A percentile compares a stretch with the other conserved stretches of the same genome.
Evolutionary conservation across 1,140 invertebrate species (phyloP).

Genomic region (Drosophila burlai): DNA sequence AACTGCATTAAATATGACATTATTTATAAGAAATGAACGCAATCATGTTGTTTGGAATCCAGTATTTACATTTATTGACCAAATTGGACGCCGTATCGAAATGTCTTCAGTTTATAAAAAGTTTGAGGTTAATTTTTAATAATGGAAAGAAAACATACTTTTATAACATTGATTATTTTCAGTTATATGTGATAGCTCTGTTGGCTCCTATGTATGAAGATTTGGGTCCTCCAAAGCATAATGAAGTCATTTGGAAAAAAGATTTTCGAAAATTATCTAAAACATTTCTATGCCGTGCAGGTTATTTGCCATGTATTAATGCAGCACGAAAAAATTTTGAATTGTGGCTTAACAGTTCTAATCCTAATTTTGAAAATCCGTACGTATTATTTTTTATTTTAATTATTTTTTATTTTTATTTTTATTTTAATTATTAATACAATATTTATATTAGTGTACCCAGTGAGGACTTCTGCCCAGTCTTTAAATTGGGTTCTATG

Average conservation of each 20-base stretch:
- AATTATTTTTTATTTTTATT: no score
- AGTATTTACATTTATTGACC: slow-evolving; percentile 92
- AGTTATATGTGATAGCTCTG: slow-evolving; percentile 89
- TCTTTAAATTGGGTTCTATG: slow-evolving; percentile 91
- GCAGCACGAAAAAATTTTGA: slow-evolving; percentile 89
- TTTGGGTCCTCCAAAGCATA: slow-evolving; percentile 86
- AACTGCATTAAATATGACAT: slow-evolving; percentile 90
- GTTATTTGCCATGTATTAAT: slow-evolving; percentile 90
- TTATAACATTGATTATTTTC: slow-evolving; percentile 22
- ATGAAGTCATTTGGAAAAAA: slow-evolving; percentile 87
- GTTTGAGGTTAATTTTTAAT: slow-evolving; percentile 87
- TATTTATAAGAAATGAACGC: slow-evolving; percentile 89
- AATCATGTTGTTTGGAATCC: slow-evolving; percentile 92
- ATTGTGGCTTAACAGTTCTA: slow-evolving; percentile 89
- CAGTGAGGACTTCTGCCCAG: slow-evolving; percentile 90
- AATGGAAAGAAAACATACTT: background rate
- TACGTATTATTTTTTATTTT: slow-evolving; percentile 85
- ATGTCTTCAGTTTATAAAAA: slow-evolving; percentile 88
- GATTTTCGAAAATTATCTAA: slow-evolving; percentile 88
- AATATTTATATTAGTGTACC: slow-evolving; percentile 86
- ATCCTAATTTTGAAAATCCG: slow-evolving; percentile 91
- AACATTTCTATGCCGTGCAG: slow-evolving; percentile 89
- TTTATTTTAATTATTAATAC: background rate
- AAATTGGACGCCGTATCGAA: slow-evolving; percentile 90
- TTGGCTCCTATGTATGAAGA: slow-evolving; percentile 89